Percentiles rank a stretch among this genome's conserved stretches.
Conservation (phyloP, 2,113 vertebrate species). For the Asarcornis scutulata region DNA sequence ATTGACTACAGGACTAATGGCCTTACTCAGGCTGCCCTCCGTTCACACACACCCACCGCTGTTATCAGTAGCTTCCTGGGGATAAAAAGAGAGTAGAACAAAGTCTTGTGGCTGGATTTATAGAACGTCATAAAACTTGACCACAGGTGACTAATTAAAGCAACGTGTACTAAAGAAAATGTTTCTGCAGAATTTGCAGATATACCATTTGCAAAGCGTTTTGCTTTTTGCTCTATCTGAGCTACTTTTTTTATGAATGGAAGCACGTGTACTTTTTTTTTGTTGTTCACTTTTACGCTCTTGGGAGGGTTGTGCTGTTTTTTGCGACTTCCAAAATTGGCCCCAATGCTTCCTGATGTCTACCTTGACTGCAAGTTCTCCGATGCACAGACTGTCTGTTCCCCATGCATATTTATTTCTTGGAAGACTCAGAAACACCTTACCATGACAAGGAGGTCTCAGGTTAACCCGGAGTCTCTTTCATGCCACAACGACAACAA, state of each 20-base stretch:
- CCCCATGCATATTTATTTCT: background rate
- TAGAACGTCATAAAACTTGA: background rate
- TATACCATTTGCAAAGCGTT: background rate
- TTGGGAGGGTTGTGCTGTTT: background rate
- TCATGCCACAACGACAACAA: background rate
- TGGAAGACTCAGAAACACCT: background rate
- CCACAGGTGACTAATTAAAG: background rate
- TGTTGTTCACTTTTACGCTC: background rate
- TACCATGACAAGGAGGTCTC: background rate
- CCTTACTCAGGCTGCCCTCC: background rate
- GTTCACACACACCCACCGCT: background rate
- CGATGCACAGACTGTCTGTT: background rate
- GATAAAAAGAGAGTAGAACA: background rate
- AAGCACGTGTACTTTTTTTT: rapidly evolving
- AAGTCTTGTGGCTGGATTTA: background rate
- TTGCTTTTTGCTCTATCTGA: background rate
- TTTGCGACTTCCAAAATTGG: background rate
- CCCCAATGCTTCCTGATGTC: background rate
- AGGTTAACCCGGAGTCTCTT: background rate
- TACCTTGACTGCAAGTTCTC: background rate
- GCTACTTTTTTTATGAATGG: background rate
- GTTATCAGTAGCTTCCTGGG: background rate
- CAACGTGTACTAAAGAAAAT: background rate
- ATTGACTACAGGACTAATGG: background rate
- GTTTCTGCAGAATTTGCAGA: background rate